These are phyloP conservation scores for Ophioderma brevispina DNA, from an alignment of 35 echinoderm and acorn worm genomes.

Conservation along the genomic window DNA sequence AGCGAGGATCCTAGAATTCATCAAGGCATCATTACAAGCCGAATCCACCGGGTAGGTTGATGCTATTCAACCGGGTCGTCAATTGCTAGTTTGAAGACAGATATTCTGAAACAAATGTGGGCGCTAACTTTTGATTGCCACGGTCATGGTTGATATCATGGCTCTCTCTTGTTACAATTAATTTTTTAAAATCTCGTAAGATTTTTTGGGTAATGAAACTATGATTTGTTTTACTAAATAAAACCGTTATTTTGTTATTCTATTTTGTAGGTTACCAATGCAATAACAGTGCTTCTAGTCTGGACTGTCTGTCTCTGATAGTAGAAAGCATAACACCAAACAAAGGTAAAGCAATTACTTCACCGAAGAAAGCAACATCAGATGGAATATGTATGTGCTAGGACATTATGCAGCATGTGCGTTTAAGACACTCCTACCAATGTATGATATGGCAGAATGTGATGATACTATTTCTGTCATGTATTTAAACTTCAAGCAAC, in stretches of 20 bases:
- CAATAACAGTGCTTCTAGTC: slow-evolving; percentile 76
- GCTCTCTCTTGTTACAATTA: too few species aligned
- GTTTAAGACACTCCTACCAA: not conserved
- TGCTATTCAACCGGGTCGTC: not conserved
- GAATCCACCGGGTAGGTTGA: not conserved
- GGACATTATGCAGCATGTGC: not conserved
- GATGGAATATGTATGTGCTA: slow-evolving; percentile 90
- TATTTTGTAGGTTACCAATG: slow-evolving; percentile 73
- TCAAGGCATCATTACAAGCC: not conserved
- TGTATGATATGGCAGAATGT: not conserved
- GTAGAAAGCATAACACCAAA: slow-evolving; percentile 97
- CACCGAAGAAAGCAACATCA: slow-evolving; percentile 95
- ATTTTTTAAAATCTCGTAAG: too few species aligned
- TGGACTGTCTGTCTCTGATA: slow-evolving; percentile 91
- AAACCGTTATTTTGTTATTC: slow-evolving; percentile 19
- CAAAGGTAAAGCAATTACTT: slow-evolving; percentile 96
- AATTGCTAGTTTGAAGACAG: not conserved
- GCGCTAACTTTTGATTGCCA: not conserved
- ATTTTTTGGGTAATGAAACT: too few species aligned
- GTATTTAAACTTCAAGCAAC: not conserved
- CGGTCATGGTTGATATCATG: not conserved
- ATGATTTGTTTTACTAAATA: too few species aligned
- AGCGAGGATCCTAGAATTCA: not conserved
- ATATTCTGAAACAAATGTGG: not conserved
- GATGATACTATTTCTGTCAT: not conserved